Conservation (phyloP, 1,140 invertebrate genomes). For the Arctopsyche grandis region DNA sequence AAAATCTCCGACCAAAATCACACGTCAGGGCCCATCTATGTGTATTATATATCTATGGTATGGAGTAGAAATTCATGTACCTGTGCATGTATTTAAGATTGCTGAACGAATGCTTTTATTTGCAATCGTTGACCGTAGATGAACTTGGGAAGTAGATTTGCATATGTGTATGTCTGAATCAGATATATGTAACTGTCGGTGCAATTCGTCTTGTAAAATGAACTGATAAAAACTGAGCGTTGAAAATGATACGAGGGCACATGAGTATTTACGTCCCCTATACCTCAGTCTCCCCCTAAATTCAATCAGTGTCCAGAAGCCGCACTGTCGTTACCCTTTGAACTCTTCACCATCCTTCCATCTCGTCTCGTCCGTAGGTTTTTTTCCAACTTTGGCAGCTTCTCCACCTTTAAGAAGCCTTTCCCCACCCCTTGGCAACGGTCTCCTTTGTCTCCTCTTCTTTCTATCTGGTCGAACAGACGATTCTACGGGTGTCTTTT, state of each 20-base stretch:
- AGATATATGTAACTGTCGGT: not conserved
- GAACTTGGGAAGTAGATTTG: not conserved
- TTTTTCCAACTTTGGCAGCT: not conserved
- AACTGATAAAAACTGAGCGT: too few relatives aligned
- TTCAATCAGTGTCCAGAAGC: constrained; percentile 9
- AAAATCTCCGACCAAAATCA: too few relatives aligned
- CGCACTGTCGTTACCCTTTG: constrained; percentile 20
- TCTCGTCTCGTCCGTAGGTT: not conserved
- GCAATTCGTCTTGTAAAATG: too few relatives aligned
- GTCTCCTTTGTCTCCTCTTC: not conserved
- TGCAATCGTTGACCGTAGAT: not conserved
- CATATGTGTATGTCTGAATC: not conserved
- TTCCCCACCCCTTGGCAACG: not conserved
- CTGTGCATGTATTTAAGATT: too few relatives aligned
- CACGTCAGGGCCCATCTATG: too few relatives aligned
- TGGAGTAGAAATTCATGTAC: too few relatives aligned
- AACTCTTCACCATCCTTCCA: constrained; percentile 6
- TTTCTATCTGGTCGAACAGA: too few relatives aligned
- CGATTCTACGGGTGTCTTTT: too few relatives aligned
- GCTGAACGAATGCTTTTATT: too few relatives aligned
- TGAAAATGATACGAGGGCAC: too few relatives aligned
- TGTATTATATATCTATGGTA: too few relatives aligned
- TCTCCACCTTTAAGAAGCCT: not conserved
- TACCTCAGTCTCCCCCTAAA: not conserved
- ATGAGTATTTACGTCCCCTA: too few relatives aligned